Conservation (phyloP, 64 coral and sea anemone species). For the Porites australiensis region DNA sequence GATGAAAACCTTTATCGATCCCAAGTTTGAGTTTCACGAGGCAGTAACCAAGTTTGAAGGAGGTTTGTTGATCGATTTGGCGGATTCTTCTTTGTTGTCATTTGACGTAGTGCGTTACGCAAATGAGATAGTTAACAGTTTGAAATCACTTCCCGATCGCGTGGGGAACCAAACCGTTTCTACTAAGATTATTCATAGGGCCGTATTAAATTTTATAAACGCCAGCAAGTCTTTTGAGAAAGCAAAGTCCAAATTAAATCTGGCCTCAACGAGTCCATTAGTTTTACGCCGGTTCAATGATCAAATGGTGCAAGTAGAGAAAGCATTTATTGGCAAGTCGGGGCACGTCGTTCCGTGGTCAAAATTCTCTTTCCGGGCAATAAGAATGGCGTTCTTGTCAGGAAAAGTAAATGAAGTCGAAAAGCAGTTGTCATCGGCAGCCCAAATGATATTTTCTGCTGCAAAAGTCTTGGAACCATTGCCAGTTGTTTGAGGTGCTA, state of each 20-base stretch:
- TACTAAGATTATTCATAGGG: conserved; percentile 47
- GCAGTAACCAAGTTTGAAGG: conserved; percentile 72
- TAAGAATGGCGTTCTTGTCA: background rate
- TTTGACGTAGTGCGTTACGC: conserved; percentile 69
- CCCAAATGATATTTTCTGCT: conserved; percentile 41
- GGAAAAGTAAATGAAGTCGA: background rate
- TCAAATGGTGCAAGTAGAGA: conserved; percentile 72
- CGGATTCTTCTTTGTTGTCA: conserved; percentile 65
- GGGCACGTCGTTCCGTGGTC: background rate
- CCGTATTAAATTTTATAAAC: conserved; percentile 63
- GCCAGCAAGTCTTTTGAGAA: conserved; percentile 60
- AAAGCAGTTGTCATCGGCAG: conserved; percentile 50
- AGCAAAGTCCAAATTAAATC: conserved; percentile 39
- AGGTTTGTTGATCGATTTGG: conserved; percentile 60
- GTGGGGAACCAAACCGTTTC: conserved; percentile 37
- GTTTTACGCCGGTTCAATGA: conserved; percentile 63
- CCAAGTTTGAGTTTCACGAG: conserved; percentile 78
- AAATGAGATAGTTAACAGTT: conserved; percentile 13
- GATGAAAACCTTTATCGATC: conserved; percentile 83
- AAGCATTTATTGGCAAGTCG: conserved; percentile 32
- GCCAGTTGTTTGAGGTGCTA: background rate
- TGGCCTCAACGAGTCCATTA: background rate
- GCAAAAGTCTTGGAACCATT: conserved; percentile 53
- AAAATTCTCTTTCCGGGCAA: background rate
- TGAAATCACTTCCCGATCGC: background rate